Evolutionary conservation across 1,140 invertebrate species (phyloP), one percentile per base, ranked within the genome.

Genomic region (Drosophila nannoptera): DNA sequence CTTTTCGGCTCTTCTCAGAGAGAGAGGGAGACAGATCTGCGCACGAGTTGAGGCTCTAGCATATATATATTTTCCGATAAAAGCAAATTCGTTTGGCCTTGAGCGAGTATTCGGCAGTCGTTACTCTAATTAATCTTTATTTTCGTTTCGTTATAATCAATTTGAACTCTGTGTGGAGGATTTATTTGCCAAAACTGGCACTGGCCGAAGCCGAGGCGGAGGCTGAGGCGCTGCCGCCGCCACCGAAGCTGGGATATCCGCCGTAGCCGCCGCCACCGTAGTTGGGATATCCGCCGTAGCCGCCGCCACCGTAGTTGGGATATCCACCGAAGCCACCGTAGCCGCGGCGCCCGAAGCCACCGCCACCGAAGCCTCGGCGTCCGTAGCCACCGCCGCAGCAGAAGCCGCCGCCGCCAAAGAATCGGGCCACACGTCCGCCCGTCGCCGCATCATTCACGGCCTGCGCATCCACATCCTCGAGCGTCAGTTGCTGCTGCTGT

Each of bases 391-490:
- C 67, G 7, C 58, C 67, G 32, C 76, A 68, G n/a, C 71, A 49
- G 9, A 12, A 35, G 7, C 74, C 50, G 29, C 69, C 46, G 5
- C 71, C 73, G 14, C 76, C 61, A 7, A 69, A 58, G 55, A 72
- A 80, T 40, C 84, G 82, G 4, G 56, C 62, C 7, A 58, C 52
- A 5, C 82, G 54, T 4, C 11, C 32, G 5, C 61, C 69, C 4
- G 22, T 22, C 22, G 38, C 40, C 0, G 31, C 76, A 63, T 80
- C 80, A 50, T 71, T 59, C 5, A 58, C 49, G 22, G 64, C 50
- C 58, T 75, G 42, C 0, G 38, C 70, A 33, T 81, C 81, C 7
- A 70, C 81, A 42, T 75, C 70, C 32, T 69, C 64, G 35, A 84
- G 58, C 0, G 77, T 77, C 0, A 71, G 9, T n/a, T 58, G 50